phyloP scores from a whole-genome alignment of 2,797 vertebrate genomes.

The Sebastes cheni region DNA sequence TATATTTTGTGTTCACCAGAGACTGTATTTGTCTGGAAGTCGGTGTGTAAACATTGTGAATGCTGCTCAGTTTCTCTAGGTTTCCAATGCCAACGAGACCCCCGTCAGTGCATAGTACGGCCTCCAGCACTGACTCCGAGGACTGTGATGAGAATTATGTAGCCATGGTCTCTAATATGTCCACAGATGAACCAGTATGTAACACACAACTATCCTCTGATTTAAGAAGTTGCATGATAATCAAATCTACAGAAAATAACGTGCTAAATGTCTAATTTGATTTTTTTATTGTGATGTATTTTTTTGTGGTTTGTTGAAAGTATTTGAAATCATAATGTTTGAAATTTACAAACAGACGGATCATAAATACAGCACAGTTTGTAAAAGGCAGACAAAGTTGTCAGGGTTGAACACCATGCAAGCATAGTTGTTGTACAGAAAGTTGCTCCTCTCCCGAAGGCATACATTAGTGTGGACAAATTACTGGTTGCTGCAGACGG shows the following conservation, averaged over 20 bases:
- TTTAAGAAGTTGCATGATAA: conserved; percentile 45
- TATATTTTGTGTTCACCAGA: conserved; percentile 56
- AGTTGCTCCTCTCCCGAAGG: conserved; percentile 13
- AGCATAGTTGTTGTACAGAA: conserved; percentile 15
- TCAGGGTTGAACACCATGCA: not conserved
- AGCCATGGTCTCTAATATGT: conserved; percentile 94
- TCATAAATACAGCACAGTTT: not conserved
- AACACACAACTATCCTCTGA: conserved; percentile 75
- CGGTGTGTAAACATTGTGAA: conserved; percentile 82
- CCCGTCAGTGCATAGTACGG: conserved; percentile 96
- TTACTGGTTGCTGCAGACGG: conserved; percentile 72
- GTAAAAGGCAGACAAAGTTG: not conserved
- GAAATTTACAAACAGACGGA: not conserved
- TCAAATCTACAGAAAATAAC: conserved; percentile 9
- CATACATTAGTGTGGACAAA: conserved; percentile 24
- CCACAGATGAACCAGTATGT: conserved; percentile 96
- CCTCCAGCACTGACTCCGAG: conserved; percentile 98
- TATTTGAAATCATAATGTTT: not conserved
- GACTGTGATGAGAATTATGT: conserved; percentile 98
- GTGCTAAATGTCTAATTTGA: not conserved
- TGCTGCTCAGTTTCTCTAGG: conserved; percentile 94
- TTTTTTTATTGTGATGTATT: not conserved
- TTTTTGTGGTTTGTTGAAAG: not conserved
- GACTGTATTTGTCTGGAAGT: conserved; percentile 55
- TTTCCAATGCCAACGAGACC: conserved; percentile 93